Evolutionary conservation across 2,113 vertebrate genomes (phyloP).

Genomic region (Trichomycterus rosablanca): DNA sequence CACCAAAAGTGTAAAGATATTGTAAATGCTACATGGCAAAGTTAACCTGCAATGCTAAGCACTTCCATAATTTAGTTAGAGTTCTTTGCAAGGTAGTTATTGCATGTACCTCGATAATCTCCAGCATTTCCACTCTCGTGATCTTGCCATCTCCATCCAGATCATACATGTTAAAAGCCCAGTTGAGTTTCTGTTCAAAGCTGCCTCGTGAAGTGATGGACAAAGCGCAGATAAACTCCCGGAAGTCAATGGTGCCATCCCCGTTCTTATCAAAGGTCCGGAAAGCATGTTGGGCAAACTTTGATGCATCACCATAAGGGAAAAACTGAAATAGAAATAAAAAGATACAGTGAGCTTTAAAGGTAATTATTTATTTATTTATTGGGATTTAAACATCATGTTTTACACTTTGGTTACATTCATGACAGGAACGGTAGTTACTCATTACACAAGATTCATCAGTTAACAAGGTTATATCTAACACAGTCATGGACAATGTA

Average conservation of each 20-base stretch:
- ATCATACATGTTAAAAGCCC: slow-evolving; percentile 99
- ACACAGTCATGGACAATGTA: too few relatives aligned
- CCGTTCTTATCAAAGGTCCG: slow-evolving; percentile 97
- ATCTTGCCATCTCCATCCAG: slow-evolving; percentile 97
- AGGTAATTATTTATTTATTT: too few relatives aligned
- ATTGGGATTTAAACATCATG: too few relatives aligned
- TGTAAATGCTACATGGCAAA: too few relatives aligned
- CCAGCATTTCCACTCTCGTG: slow-evolving; percentile 97
- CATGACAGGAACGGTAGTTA: too few relatives aligned
- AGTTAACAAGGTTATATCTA: too few relatives aligned
- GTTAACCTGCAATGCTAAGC: too few relatives aligned
- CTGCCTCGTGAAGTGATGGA: slow-evolving; percentile 97
- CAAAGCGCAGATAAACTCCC: slow-evolving; percentile 97
- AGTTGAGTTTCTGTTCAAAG: slow-evolving; percentile 98
- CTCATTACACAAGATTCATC: too few relatives aligned
- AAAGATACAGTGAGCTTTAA: neutral
- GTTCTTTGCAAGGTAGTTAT: too few relatives aligned
- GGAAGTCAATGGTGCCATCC: slow-evolving; percentile 97
- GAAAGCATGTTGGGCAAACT: slow-evolving; percentile 97
- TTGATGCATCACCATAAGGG: slow-evolving; percentile 93
- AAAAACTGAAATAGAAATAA: slow-evolving; percentile 77
- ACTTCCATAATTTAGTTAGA: too few relatives aligned
- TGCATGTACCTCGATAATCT: slow-evolving; percentile 97
- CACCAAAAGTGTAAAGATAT: too few relatives aligned
- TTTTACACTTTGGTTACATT: too few relatives aligned